Evolutionary conservation across 1,140 invertebrate genomes (phyloP), one percentile per base, ranked within the genome.

Genomic region (Drosophila bifasciata): DNA sequence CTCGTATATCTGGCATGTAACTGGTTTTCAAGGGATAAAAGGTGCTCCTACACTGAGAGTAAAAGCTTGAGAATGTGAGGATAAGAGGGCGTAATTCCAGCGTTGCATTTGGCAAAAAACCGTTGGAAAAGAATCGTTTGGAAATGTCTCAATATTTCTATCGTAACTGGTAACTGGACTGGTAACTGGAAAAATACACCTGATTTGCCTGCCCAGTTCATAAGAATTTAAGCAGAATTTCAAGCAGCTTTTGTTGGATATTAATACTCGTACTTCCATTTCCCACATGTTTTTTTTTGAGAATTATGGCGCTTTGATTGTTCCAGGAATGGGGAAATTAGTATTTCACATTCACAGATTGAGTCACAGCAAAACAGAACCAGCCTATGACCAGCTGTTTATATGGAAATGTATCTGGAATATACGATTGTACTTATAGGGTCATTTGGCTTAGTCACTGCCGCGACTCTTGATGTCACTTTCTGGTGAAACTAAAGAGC

Each of bases 301-400:
- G 28, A 55, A 45, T 19, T 9, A 32, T 32, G 17, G n/a, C 25
- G 50, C 15, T 68, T 40, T 32, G 62, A 56, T 68, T 21, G 49
- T 68, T 68, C 62, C 49, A 50, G 17, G 64, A 68, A 68, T 32
- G 17, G 43, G 43, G 23, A 68, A 68, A 55, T 56, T 11, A n/a
- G 21, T 46, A 23, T 68, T 46, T 43, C 62, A 45, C 63, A 68
- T 46, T 68, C 49, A 5, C 36, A 69, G 52, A 40, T 40, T 70
- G 66, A 70, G 45, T 70, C 67, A 70, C 48, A 53, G 53, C 48
- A 62, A 62, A 67, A 36, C 32, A 36, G 46, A 68, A 69, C 44
- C 40, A 66, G 15, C 28, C 17, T 21, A 41, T 40, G 25, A 66
- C 36, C 44, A 43, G 17, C 11, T 41, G 44, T 32, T 28, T 23